Evolutionary conservation across 1,140 invertebrate species (phyloP), one percentile per base, ranked within the genome.

Genomic region (Nomia melanderi): DNA sequence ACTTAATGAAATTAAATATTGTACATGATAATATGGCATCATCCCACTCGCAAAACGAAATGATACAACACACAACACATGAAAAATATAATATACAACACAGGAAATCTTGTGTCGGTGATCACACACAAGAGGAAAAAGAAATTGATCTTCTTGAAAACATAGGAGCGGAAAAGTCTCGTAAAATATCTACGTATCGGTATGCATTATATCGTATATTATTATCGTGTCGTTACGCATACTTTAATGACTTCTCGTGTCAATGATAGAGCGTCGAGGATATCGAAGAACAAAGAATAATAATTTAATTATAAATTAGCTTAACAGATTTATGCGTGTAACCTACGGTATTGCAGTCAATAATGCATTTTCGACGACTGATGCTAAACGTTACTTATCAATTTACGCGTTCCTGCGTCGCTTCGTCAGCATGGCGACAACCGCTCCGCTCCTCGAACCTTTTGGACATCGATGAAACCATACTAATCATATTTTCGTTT

Each of bases 281-380:
- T 56, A 25, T 65, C 50, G 44, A 33, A 41, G 65, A 57, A 44
- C 41, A 4, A 56, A 84, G 72, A 82, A 84, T 84, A 85, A 85
- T 81, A 85, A 85, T 81, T 85, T 85, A 85, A 76, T 81, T 67
- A 85, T 84, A 81, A 85, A 76, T 81, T 81, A 85, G 44, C 78
- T 84, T 84, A 75, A 77, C 44, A 50, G 60, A 64, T 62, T 79
- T 83, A 82, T 59, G 70, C 53, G 70, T 78, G 25, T 71, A 82
- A 14, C 36, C 56, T 79, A 76, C 82, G 60, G 79, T 66, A 60
- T 79, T 83, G 63, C 62, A 44, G 23, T 82, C 77, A 69, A 83
- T 36, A 17, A 65, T 83, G 70, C 36, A 62, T 83, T 29, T 44
- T 73, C 50, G 66, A 77, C 67, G 66, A 56, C 64, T 39, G 70